Evolutionary conservation across 2,797 vertebrate species (phyloP).

Genomic region (Neopelma chrysocephalum): DNA sequence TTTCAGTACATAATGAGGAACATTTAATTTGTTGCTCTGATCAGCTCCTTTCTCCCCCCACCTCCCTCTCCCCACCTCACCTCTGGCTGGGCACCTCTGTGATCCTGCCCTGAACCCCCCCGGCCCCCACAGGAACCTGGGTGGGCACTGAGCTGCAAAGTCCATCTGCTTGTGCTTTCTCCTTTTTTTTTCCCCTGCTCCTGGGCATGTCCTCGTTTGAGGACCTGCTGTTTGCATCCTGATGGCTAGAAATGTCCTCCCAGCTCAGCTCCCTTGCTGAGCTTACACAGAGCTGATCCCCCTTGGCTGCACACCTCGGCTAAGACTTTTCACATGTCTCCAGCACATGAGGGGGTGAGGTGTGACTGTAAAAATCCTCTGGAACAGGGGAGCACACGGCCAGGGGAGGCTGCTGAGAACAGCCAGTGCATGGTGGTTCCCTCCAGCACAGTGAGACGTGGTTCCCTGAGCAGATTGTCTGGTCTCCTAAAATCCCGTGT

Average conservation of each 20-base stretch:
- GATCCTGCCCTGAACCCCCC: neutral
- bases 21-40: slow-evolving; percentile 8
- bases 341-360: neutral
- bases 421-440: neutral
- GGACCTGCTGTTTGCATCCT: neutral
- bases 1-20: neutral
- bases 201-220: neutral
- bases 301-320: neutral
- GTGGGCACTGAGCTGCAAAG: neutral
- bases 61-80: neutral
- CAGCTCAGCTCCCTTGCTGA: neutral
- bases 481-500: neutral
- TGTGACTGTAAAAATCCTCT: neutral
- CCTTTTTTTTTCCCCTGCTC: neutral
- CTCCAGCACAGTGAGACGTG: neutral
- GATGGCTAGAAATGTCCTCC: neutral
- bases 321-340: neutral
- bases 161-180: neutral
- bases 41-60: neutral
- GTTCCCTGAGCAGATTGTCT: neutral
- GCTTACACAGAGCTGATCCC: neutral
- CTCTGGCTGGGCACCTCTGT: neutral
- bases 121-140: fast-evolving
- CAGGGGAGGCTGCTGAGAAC: neutral
- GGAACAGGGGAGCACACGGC: neutral